A percentile compares a stretch with the other conserved stretches of the same genome.
Conservation (phyloP, 53 echinoderm and acorn worm species). For the Antedon mediterranea region DNA sequence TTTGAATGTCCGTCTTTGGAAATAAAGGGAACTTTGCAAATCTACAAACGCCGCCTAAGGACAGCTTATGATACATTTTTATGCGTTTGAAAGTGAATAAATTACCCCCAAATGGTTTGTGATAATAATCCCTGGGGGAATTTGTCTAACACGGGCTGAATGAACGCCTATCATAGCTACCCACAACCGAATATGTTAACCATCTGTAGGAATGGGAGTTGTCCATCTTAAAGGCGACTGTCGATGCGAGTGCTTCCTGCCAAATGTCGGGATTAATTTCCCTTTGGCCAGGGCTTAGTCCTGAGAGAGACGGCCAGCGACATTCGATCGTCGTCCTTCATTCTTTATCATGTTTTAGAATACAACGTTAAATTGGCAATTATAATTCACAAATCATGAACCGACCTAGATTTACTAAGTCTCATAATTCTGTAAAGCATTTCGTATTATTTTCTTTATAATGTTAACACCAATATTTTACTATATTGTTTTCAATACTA, state of each 20-base stretch:
- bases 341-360: not conserved
- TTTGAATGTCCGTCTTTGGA: not conserved
- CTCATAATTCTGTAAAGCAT: not conserved
- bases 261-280: conserved; percentile 1
- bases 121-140: not conserved
- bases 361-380: not conserved
- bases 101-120: not conserved
- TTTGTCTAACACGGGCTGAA: not conserved
- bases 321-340: not conserved
- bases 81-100: not conserved
- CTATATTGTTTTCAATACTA: not conserved
- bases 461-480: not conserved
- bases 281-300: not conserved
- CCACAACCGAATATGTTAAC: not conserved
- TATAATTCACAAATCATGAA: not conserved
- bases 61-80: not conserved
- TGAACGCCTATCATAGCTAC: not conserved
- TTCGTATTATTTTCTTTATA: not conserved
- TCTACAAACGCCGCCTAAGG: not conserved
- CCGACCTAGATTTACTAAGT: not conserved
- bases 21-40: not conserved
- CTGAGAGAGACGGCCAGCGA: not conserved
- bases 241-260: not conserved
- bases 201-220: not conserved
- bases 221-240: not conserved